Conservation (phyloP, 2,888 invertebrate species). For the Heliconius ethilla region DNA sequence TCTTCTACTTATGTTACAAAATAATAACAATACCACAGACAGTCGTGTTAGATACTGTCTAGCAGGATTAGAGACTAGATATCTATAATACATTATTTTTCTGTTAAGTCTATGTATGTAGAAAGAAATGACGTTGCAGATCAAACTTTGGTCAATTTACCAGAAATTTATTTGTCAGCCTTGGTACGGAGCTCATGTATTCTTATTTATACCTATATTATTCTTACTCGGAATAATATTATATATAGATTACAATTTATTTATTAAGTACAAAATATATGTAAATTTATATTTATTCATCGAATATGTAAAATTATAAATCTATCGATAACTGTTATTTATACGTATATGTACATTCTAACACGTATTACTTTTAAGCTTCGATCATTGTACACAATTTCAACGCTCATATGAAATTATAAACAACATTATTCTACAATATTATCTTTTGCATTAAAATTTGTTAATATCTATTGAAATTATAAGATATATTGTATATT, state of each 20-base stretch:
- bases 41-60: background rate
- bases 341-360: background rate
- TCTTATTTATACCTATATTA: background rate
- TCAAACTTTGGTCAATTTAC: background rate
- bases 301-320: background rate
- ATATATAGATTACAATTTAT: background rate
- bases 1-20: slow-evolving; percentile 5
- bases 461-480: background rate
- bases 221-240: background rate
- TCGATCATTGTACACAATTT: background rate
- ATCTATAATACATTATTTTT: background rate
- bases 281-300: slow-evolving; percentile 4
- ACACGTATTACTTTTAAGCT: slow-evolving; percentile 7
- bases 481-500: background rate
- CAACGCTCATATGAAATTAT: background rate
- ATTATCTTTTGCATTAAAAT: background rate
- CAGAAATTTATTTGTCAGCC: background rate
- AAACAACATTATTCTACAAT: background rate
- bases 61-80: background rate
- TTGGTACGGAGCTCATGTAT: background rate
- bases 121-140: background rate
- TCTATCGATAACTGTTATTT: background rate
- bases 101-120: background rate
- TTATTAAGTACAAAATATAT: slow-evolving; percentile 12
- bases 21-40: background rate